phyloP scores from a whole-genome alignment of 2,113 vertebrate genomes.

The Lanius ludovicianus region DNA sequence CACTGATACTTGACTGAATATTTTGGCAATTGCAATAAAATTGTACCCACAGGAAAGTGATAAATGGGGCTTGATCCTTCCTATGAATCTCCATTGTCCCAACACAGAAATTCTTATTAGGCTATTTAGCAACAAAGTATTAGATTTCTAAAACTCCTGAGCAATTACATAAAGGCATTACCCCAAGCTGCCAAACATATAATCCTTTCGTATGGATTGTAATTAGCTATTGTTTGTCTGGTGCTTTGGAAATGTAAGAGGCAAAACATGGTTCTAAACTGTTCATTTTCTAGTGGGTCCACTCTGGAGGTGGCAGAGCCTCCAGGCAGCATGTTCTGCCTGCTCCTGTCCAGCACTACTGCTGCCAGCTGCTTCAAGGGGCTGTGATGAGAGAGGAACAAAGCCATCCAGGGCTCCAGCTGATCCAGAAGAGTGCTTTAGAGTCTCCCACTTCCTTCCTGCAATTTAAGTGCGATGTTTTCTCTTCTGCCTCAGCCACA shows the following conservation, averaged over 20 bases:
- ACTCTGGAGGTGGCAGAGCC: neutral
- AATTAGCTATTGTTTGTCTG: constrained; percentile 1
- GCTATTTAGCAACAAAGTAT: neutral
- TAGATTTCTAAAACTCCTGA: neutral
- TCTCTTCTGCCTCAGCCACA: neutral
- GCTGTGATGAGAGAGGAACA: neutral
- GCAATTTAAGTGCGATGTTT: rapidly evolving
- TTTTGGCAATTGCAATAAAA: neutral
- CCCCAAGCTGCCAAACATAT: neutral
- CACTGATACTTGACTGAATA: neutral
- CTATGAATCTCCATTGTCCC: neutral
- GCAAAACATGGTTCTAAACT: neutral
- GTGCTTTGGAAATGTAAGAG: neutral
- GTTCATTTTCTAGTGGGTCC: neutral
- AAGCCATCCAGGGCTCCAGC: neutral
- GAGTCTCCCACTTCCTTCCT: neutral
- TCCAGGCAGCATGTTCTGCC: neutral
- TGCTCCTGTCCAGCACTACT: rapidly evolving
- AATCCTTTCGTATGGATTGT: neutral
- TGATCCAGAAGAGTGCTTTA: neutral
- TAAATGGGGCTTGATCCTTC: neutral
- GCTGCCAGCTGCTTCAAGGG: neutral
- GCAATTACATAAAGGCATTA: neutral
- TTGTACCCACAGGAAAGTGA: neutral
- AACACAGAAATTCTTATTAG: neutral